Evolutionary conservation across 2,113 vertebrate genomes (phyloP), one percentile per base, ranked within the genome.

Genomic region (Ciconia stormi): DNA sequence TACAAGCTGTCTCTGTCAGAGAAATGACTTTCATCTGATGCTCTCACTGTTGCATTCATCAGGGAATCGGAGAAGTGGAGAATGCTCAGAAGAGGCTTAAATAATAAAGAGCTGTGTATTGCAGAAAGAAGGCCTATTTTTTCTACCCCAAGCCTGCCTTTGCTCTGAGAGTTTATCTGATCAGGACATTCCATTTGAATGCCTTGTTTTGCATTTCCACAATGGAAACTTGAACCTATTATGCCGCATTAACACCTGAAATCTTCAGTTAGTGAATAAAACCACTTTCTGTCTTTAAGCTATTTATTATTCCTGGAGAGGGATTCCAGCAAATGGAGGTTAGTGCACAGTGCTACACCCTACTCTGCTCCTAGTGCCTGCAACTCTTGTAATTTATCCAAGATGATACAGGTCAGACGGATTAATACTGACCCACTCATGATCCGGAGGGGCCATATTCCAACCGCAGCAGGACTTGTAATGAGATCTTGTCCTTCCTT

Each of bases 1-100:
- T 96, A 82, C 79, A 96, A 97, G 72, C 72, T 87, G 90, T 94
- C 71, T 67, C 87, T 97, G 84, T 87, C 49, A 97, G 82, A 82
- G 71, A 93, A 97, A 95, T 69, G 26, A n/a, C 70, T 97, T 98
- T 97, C 74, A 95, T 96, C 87, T 97, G 59, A 81, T 93, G 32
- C 36, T 97, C 77, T 95, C 90, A 44, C 85, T 95, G 42, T 87
- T 94, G 36, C 21, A 81, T 91, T 96, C 92, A 93, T 95, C 63
- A 82, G 50, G 71, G 90, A 96, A 92, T 80, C 11, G 52, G 53
- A 96, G 79, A 87, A 89, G 52, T 94, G 62, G 72, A 95, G 94
- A 89, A 96, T 44, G 49, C 47, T 90, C 77, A 91, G 87, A 96
- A 93, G 80, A 87, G n/a, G 36, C 49, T 95, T 92, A 91, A 94